These are phyloP conservation scores for Myrmecobius fasciatus DNA, from an alignment of 2,113 vertebrate genomes.

Conservation along the genomic window DNA sequence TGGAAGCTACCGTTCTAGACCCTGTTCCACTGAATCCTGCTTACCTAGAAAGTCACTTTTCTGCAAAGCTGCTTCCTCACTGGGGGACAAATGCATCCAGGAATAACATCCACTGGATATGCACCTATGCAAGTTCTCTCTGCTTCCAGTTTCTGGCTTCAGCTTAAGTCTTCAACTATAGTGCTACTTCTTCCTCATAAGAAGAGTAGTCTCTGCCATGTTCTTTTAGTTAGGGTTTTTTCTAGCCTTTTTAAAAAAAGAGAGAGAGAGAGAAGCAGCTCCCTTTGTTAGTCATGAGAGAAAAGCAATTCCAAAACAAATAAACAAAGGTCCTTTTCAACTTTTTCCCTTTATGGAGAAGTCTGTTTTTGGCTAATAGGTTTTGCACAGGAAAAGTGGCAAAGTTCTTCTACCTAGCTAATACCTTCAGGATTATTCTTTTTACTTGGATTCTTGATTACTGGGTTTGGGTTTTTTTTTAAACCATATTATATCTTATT, in stretches of 20 bases:
- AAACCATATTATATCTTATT: neutral
- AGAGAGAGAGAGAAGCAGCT: neutral
- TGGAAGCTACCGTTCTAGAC: neutral
- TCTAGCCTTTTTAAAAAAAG: no score
- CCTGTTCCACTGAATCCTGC: neutral
- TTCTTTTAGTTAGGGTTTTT: neutral
- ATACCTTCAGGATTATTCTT: neutral
- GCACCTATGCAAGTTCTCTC: neutral
- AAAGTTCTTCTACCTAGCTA: neutral
- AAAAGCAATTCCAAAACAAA: neutral
- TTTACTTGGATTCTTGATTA: neutral
- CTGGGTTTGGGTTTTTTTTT: neutral
- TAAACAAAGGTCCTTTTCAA: neutral
- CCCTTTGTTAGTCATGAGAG: neutral
- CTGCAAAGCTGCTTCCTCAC: neutral
- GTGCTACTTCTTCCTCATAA: neutral
- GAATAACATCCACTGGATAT: neutral
- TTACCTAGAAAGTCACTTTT: neutral
- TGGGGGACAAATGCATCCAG: neutral
- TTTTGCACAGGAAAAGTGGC: neutral
- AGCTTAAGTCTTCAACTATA: neutral
- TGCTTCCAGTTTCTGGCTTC: neutral
- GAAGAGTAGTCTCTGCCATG: neutral
- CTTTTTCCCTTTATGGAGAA: neutral
- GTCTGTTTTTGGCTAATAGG: neutral